These are phyloP conservation scores for Cyphomyrus plagiostoma DNA, from an alignment of 2,113 vertebrate species.

Conservation along the genomic window DNA sequence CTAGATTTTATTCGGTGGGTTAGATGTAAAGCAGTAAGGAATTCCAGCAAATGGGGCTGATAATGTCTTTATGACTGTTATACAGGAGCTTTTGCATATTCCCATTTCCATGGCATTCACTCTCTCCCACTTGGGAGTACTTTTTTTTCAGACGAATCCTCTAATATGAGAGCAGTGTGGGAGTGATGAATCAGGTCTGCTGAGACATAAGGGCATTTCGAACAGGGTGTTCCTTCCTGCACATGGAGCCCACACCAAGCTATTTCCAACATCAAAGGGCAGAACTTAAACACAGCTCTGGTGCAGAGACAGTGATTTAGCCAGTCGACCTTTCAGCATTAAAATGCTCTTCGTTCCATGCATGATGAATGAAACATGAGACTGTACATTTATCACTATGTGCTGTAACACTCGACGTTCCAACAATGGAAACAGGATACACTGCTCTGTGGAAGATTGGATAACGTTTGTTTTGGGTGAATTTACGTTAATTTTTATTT, in stretches of 20 bases:
- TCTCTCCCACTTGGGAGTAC: background rate
- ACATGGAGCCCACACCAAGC: background rate
- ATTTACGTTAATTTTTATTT: background rate
- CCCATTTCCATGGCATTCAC: background rate
- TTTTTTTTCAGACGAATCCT: background rate
- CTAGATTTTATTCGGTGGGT: background rate
- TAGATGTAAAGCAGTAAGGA: background rate
- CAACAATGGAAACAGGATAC: background rate
- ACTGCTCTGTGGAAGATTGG: background rate
- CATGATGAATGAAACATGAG: background rate
- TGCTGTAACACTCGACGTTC: background rate
- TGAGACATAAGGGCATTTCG: background rate
- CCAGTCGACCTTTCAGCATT: background rate
- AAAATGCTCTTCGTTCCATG: background rate
- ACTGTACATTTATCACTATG: background rate
- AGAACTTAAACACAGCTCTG: background rate
- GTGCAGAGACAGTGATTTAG: background rate
- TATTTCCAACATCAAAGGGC: conserved; percentile 10
- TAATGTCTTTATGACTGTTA: background rate
- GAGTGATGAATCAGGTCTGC: conserved; percentile 18
- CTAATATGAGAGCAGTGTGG: conserved; percentile 12
- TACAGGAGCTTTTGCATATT: background rate
- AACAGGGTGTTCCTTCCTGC: conserved; percentile 11
- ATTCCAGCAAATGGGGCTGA: background rate
- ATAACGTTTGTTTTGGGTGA: background rate